These are phyloP conservation scores for Tetramorium bicarinatum DNA, from an alignment of 2,888 invertebrate species.

Conservation along the genomic window DNA sequence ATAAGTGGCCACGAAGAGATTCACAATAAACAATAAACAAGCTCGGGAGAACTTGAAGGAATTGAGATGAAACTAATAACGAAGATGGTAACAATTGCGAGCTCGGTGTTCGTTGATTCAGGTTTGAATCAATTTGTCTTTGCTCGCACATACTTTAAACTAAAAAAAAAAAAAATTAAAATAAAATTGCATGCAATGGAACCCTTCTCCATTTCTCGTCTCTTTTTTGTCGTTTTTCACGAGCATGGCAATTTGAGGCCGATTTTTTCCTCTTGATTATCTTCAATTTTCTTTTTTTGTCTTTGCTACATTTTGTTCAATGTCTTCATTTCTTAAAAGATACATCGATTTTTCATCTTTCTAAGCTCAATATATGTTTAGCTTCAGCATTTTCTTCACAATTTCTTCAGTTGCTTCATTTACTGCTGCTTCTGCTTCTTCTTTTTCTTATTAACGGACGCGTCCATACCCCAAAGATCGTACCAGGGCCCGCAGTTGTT, in stretches of 20 bases:
- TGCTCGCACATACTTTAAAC: background rate
- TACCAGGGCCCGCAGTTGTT: conserved; percentile 96
- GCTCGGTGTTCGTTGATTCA: background rate
- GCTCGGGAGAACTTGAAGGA: background rate
- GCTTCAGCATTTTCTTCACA: background rate
- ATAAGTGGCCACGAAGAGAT: background rate
- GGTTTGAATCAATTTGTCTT: background rate
- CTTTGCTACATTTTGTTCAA: background rate
- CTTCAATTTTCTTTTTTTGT: background rate
- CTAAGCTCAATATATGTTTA: background rate
- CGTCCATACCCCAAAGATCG: conserved; percentile 94
- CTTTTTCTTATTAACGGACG: conserved; percentile 89
- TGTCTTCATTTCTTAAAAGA: background rate
- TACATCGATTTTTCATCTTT: background rate
- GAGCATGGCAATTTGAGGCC: background rate
- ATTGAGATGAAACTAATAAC: conserved; percentile 2
- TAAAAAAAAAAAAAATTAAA: background rate
- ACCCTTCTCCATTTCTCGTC: background rate
- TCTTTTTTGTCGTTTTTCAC: background rate
- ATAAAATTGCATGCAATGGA: background rate
- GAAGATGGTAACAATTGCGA: conserved; percentile 10
- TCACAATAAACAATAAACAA: background rate
- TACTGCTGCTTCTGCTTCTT: conserved; percentile 79
- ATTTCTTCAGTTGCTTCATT: background rate
- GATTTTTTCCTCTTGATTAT: background rate